A percentile compares a stretch with the other conserved stretches of the same genome.
Evolutionary conservation across 2,113 vertebrate genomes (phyloP).

Genomic region (Indicator maculatus): DNA sequence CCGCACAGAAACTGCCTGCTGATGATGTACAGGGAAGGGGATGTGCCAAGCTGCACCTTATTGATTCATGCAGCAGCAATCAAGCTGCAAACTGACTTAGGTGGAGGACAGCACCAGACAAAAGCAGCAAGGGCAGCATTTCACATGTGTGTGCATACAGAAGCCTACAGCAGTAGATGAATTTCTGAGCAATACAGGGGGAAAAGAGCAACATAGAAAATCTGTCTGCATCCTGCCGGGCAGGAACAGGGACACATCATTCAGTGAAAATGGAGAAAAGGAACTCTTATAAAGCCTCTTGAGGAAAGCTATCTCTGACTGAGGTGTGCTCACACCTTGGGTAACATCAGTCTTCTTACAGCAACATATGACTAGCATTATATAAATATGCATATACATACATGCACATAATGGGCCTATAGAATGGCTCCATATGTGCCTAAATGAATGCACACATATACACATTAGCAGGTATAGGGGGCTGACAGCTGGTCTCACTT

Average conservation of each 20-base stretch:
- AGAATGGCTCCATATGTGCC: accelerated
- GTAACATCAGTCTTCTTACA: background rate
- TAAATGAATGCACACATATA: accelerated
- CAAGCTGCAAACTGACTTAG: background rate
- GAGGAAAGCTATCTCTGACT: background rate
- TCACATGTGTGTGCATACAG: no score
- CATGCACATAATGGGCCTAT: accelerated
- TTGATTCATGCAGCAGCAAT: background rate
- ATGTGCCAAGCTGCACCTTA: background rate
- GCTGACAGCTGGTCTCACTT: background rate
- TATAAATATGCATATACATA: accelerated
- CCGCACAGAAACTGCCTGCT: background rate
- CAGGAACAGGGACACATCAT: accelerated
- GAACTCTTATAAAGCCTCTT: accelerated
- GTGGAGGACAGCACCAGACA: background rate
- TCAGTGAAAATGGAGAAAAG: background rate
- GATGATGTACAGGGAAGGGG: background rate
- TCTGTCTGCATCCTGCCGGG: background rate
- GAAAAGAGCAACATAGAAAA: background rate
- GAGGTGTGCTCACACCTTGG: accelerated
- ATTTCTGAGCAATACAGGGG: background rate
- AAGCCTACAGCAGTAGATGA: background rate
- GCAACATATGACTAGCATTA: accelerated
- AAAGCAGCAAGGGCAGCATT: background rate
- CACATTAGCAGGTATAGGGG: background rate